Percentiles rank a stretch among this genome's conserved stretches.
Conservation (phyloP, 2,888 invertebrate species). For the Cosmia pyralina region DNA sequence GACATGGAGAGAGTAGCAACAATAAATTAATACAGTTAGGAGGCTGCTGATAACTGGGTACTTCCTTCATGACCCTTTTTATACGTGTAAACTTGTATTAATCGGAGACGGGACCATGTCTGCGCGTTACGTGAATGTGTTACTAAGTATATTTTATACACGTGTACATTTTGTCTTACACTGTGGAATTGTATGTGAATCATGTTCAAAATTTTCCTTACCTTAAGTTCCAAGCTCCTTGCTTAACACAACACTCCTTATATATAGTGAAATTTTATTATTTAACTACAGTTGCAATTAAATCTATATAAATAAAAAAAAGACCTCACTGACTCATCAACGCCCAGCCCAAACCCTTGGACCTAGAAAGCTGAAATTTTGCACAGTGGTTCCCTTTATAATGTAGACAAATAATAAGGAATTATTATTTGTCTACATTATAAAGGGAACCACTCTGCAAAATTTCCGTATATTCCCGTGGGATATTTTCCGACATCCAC, state of each 20-base stretch:
- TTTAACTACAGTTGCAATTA: background rate
- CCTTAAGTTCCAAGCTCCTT: background rate
- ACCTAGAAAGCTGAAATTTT: too few relatives aligned
- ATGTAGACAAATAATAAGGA: too few relatives aligned
- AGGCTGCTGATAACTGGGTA: slow-evolving; percentile 53
- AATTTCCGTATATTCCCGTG: too few relatives aligned
- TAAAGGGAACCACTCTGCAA: too few relatives aligned
- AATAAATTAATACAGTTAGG: slow-evolving; percentile 65
- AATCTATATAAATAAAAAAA: too few relatives aligned
- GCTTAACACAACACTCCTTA: background rate
- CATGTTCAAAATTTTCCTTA: background rate
- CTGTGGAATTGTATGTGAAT: background rate
- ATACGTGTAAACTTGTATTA: slow-evolving; percentile 24
- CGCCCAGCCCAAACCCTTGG: too few relatives aligned
- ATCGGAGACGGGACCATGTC: slow-evolving; percentile 34
- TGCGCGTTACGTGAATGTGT: slow-evolving; percentile 28
- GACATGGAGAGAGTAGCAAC: slow-evolving; percentile 43
- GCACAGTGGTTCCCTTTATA: too few relatives aligned
- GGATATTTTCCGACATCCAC: too few relatives aligned
- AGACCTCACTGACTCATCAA: too few relatives aligned
- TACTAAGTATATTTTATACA: slow-evolving; percentile 5
- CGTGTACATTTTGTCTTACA: background rate
- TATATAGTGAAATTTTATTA: background rate
- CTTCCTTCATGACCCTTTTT: slow-evolving; percentile 48
- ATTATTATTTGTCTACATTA: too few relatives aligned